These are phyloP conservation scores for Dysidea cf. avara DNA, from an alignment of 37 sponge, comb jelly and placozoan genomes.

Conservation along the genomic window DNA sequence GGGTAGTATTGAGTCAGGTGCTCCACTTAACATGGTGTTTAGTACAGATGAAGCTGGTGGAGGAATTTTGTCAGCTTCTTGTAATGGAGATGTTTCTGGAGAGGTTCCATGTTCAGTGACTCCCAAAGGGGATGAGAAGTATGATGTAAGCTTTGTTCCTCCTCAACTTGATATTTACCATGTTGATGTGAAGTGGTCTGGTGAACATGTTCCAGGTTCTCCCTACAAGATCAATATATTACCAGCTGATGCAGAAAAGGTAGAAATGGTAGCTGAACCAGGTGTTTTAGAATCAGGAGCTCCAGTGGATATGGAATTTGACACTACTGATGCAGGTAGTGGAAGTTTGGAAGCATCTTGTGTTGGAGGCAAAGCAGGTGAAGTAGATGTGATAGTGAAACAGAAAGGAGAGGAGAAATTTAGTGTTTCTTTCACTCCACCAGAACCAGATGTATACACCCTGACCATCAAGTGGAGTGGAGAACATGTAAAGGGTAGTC, in stretches of 20 bases:
- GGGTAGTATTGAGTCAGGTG: slow-evolving; percentile 11
- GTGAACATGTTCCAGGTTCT: slow-evolving; percentile 40
- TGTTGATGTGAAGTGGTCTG: slow-evolving; percentile 53
- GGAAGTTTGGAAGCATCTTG: slow-evolving; percentile 53
- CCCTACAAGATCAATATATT: slow-evolving; percentile 48
- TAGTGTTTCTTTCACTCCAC: slow-evolving; percentile 33
- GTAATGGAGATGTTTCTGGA: slow-evolving; percentile 29
- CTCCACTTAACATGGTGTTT: slow-evolving; percentile 27
- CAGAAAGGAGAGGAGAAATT: slow-evolving; percentile 23
- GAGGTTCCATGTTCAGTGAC: slow-evolving; percentile 9
- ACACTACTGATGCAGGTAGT: slow-evolving; percentile 36
- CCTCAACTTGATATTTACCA: slow-evolving; percentile 33
- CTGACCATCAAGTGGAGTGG: slow-evolving; percentile 57
- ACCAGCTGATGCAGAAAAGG: slow-evolving; percentile 44
- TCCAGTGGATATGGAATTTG: slow-evolving; percentile 35
- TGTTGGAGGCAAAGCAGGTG: slow-evolving; percentile 15
- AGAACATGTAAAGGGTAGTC: slow-evolving; percentile 57
- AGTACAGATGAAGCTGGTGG: slow-evolving; percentile 57
- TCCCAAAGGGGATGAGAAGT: slow-evolving; percentile 28
- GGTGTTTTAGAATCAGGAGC: slow-evolving; percentile 50
- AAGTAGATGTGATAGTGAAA: slow-evolving; percentile 17
- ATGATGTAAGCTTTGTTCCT: slow-evolving; percentile 37
- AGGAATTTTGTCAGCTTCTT: slow-evolving; percentile 36
- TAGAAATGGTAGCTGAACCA: slow-evolving; percentile 27
- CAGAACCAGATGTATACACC: slow-evolving; percentile 38